Conservation (phyloP, 2,888 invertebrate species). For the Epinotia brunnichana region DNA sequence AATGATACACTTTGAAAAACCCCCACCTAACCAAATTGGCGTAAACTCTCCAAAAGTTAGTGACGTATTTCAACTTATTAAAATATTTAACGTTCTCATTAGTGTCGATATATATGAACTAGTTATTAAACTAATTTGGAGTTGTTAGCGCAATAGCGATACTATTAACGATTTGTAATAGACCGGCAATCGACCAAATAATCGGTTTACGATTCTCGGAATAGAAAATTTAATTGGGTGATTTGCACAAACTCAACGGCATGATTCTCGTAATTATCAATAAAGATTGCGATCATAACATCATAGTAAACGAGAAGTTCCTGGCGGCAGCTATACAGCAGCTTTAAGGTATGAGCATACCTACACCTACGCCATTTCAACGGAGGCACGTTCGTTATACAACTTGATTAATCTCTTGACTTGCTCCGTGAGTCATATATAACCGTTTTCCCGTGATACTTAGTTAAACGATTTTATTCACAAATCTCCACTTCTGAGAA, state of each 20-base stretch:
- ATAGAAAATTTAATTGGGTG: slow-evolving; percentile 19
- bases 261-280: slow-evolving; percentile 30
- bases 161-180: slow-evolving; percentile 28
- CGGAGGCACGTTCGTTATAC: slow-evolving; percentile 26
- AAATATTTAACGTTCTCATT: slow-evolving; percentile 5
- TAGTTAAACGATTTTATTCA: slow-evolving; percentile 37
- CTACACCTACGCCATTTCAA: slow-evolving; percentile 18
- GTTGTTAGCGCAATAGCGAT: slow-evolving; percentile 13
- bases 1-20: too few species aligned
- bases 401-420: slow-evolving; percentile 50
- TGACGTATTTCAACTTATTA: slow-evolving; percentile 1
- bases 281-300: slow-evolving; percentile 26
- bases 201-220: slow-evolving; percentile 17
- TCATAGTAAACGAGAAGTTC: slow-evolving; percentile 18
- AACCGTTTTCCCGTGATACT: slow-evolving; percentile 43
- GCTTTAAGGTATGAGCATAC: slow-evolving; percentile 14
- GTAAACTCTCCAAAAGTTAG: not conserved
- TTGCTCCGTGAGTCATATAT: slow-evolving; percentile 54
- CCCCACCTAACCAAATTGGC: too few species aligned
- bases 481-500: slow-evolving; percentile 60
- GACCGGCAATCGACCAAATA: slow-evolving; percentile 18
- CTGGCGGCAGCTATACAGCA: not conserved
- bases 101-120: slow-evolving; percentile 2
- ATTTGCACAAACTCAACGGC: slow-evolving; percentile 28
- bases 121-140: slow-evolving; percentile 6